Evolutionary conservation across 1,140 invertebrate genomes (phyloP).

Genomic region (Platyscapa corneri): DNA sequence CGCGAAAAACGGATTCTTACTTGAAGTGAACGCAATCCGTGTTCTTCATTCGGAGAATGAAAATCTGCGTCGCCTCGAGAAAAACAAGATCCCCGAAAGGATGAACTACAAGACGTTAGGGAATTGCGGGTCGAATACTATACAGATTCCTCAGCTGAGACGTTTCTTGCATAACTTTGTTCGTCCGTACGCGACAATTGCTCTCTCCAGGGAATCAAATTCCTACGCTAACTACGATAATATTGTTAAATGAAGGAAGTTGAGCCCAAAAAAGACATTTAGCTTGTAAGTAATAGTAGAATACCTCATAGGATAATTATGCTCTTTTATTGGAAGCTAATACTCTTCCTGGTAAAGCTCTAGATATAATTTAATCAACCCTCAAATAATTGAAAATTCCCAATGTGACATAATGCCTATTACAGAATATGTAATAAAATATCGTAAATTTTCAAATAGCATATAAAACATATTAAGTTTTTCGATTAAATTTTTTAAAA

Average conservation of each 20-base stretch:
- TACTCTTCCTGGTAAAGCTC: neutral
- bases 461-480: too few species aligned
- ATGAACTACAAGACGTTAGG: constrained; percentile 33
- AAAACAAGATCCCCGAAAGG: constrained; percentile 12
- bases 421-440: too few species aligned
- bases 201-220: constrained; percentile 45
- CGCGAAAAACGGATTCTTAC: constrained; percentile 15
- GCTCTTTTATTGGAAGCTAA: neutral
- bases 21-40: neutral
- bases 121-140: neutral
- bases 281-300: neutral
- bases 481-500: too few species aligned
- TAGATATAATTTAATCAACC: too few species aligned
- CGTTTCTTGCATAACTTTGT: constrained; percentile 49
- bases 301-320: neutral
- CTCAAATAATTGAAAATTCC: too few species aligned
- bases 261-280: constrained; percentile 10
- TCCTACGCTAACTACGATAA: constrained; percentile 44
- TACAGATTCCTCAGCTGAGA: constrained; percentile 34
- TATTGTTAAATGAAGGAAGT: constrained; percentile 13
- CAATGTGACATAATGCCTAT: too few species aligned
- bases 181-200: constrained; percentile 45
- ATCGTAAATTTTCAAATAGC: too few species aligned
- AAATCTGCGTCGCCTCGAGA: constrained; percentile 13
- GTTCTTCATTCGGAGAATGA: neutral